These are phyloP conservation scores for Doryteuthis pealeii DNA, from an alignment of 1,140 invertebrate species.

Conservation along the genomic window DNA sequence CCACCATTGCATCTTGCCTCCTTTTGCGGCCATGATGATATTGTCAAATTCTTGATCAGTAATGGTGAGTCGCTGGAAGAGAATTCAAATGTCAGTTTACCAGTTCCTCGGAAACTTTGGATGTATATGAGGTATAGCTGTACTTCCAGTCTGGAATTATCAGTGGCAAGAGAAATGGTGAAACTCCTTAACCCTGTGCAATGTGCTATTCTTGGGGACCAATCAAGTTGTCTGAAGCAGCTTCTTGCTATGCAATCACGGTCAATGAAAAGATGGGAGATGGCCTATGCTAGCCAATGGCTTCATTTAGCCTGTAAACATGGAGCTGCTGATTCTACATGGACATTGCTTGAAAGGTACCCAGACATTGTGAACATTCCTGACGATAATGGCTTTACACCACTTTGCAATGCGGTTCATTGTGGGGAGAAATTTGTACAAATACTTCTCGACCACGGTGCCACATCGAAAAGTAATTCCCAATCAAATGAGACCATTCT, in stretches of 20 bases:
- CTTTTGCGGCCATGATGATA: constrained; percentile 34
- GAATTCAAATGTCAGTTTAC: constrained; percentile 48
- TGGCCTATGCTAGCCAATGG: constrained; percentile 22
- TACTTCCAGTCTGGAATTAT: constrained; percentile 12
- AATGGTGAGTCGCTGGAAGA: constrained; percentile 31
- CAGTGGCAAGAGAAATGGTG: constrained; percentile 18
- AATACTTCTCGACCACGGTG: constrained; percentile 47
- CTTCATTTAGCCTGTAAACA: constrained; percentile 49
- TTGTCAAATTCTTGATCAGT: constrained; percentile 41
- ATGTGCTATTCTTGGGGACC: constrained; percentile 40
- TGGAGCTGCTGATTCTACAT: constrained; percentile 44
- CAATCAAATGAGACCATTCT: constrained; percentile 47
- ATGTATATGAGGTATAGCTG: constrained; percentile 32
- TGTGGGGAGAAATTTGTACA: constrained; percentile 49
- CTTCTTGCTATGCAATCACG: constrained; percentile 17
- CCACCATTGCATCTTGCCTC: constrained; percentile 49
- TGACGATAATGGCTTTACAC: constrained; percentile 44
- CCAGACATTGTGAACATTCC: constrained; percentile 43
- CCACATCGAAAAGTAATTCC: constrained; percentile 42
- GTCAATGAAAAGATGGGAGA: constrained; percentile 19
- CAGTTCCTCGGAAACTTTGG: constrained; percentile 39
- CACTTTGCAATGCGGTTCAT: constrained; percentile 47
- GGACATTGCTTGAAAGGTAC: constrained; percentile 39
- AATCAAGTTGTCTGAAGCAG: constrained; percentile 41
- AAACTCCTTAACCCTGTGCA: constrained; percentile 27